phyloP scores from a whole-genome alignment of 2,113 vertebrate species.

The Kobus ellipsiprymnus region DNA sequence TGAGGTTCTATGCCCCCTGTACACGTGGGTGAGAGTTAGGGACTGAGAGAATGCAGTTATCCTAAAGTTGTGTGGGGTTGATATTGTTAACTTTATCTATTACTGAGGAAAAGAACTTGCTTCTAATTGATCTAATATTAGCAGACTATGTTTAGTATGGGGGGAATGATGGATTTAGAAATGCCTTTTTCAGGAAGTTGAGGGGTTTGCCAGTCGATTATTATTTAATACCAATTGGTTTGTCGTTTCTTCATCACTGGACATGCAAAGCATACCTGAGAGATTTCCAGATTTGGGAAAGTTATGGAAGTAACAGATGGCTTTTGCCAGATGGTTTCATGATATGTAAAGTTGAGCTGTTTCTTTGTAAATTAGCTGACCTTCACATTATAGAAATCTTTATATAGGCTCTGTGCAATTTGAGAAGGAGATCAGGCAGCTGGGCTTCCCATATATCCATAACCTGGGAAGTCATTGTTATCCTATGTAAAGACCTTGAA shows the following conservation, averaged over 20 bases:
- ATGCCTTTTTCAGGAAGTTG: background rate
- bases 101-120: background rate
- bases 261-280: background rate
- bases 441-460: background rate
- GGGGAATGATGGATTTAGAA: background rate
- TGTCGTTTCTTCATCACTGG: background rate
- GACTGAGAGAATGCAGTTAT: background rate
- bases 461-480: background rate
- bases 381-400: constrained; percentile 1
- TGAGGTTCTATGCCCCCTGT: background rate
- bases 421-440: background rate
- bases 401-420: background rate
- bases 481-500: background rate
- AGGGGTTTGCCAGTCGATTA: background rate
- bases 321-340: background rate
- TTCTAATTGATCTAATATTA: background rate
- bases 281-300: background rate
- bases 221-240: background rate
- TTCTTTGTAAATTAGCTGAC: constrained; percentile 29
- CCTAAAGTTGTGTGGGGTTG: background rate
- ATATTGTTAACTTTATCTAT: background rate
- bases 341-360: background rate
- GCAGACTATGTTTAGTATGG: background rate
- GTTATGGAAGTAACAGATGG: background rate
- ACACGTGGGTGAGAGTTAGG: background rate